Conservation (phyloP, 2,113 vertebrate genomes). For the Alligator mississippiensis region DNA sequence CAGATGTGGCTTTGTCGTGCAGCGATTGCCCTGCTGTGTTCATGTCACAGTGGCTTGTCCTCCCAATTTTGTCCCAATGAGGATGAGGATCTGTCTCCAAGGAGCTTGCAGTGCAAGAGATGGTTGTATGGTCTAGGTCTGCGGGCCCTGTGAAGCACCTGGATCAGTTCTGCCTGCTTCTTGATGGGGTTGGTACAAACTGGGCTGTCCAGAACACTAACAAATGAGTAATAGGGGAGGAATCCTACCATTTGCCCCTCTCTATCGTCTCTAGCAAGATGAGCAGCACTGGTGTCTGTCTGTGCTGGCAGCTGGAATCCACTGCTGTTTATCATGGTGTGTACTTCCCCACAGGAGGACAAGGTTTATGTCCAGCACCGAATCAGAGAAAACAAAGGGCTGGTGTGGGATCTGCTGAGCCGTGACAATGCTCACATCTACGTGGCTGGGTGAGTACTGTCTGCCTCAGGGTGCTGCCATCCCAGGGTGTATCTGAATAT, state of each 20-base stretch:
- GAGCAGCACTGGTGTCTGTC: not conserved
- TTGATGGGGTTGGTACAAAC: not conserved
- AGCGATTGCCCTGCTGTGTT: not conserved
- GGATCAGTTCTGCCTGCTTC: not conserved
- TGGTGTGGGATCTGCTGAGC: slow-evolving; percentile 89
- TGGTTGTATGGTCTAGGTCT: not conserved
- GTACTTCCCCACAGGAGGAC: slow-evolving; percentile 81
- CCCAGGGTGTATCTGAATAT: not conserved
- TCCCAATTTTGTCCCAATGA: rapidly evolving
- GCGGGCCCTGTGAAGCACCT: not conserved
- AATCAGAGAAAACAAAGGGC: slow-evolving; percentile 78
- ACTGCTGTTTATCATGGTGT: not conserved
- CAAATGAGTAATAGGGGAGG: not conserved
- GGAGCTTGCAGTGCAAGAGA: too few relatives aligned
- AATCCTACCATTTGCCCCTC: too few relatives aligned
- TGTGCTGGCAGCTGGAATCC: too few relatives aligned
- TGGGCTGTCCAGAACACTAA: not conserved
- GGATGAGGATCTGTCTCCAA: not conserved
- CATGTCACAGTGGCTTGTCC: not conserved
- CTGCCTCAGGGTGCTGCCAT: not conserved
- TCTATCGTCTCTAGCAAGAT: too few relatives aligned
- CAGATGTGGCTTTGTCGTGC: not conserved
- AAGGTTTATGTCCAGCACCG: slow-evolving; percentile 95
- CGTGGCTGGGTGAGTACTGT: slow-evolving; percentile 90
- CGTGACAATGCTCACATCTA: slow-evolving; percentile 80